phyloP scores from a whole-genome alignment of 2,797 vertebrate genomes.

The Takifugu rubripes region DNA sequence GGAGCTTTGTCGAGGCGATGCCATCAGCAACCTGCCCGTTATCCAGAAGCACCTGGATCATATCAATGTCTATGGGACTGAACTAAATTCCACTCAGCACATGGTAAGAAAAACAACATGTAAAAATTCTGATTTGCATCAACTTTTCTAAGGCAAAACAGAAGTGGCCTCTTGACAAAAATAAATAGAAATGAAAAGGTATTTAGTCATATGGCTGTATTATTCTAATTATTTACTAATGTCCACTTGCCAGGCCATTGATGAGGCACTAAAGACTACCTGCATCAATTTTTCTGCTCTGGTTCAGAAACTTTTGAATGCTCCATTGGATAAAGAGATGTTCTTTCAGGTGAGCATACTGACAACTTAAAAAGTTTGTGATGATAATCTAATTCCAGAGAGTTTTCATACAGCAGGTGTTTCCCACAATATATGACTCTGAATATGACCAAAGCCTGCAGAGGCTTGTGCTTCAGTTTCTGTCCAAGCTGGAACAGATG shows the following conservation, averaged over 20 bases:
- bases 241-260: conserved; percentile 32
- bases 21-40: conserved; percentile 36
- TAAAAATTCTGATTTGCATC: background rate
- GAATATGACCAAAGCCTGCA: conserved; percentile 48
- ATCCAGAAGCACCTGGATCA: conserved; percentile 64
- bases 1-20: conserved; percentile 59
- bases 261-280: conserved; percentile 48
- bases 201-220: background rate
- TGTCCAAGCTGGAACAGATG: conserved; percentile 61
- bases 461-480: conserved; percentile 52
- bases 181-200: background rate
- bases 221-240: background rate
- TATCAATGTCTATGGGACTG: conserved; percentile 48
- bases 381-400: background rate
- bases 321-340: conserved; percentile 56
- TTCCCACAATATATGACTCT: conserved; percentile 51
- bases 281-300: conserved; percentile 59
- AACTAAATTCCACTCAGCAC: conserved; percentile 42
- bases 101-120: conserved; percentile 23
- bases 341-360: conserved; percentile 58
- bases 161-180: background rate
- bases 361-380: background rate
- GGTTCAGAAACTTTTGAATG: conserved; percentile 54
- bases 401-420: conserved; percentile 50
- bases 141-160: too few species aligned